Base-by-base conservation (phyloP, 2,888 invertebrate species). In the Boloria selene region DNA sequence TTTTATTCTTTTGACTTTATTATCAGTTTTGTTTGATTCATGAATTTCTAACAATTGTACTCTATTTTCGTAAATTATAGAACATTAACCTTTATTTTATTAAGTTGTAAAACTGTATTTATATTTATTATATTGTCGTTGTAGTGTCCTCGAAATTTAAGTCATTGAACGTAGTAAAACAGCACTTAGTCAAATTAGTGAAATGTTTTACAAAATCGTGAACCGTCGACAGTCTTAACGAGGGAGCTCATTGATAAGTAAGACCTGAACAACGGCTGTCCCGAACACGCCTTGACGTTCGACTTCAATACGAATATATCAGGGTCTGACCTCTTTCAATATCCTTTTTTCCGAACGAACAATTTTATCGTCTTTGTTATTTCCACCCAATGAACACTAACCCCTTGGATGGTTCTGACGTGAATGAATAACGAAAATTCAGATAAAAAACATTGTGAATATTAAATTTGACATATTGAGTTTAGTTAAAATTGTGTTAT, bases 301-400 rank as follows among this genome's bases (percentile, higher is more conserved):
- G 83, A 84, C 81, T 85, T 81, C 81, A 84, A 83, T 84, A 82
- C 79, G 85, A 86, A 88, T 87, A 86, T 85, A 87, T 89, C 84
- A 87, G 85, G 81, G 84, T 85, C 81, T 88, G 89, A 88, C 89
- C 90, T 87, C 86, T 86, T 90, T 88, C 88, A 88, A 90, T 89
- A 89, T 88, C 89, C 88, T 86, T 90, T 90, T 64, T 90, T 90
- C 89, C 90, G 79, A 88, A 81, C 83, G 88, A 90, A 88, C 85
- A 87, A 82, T 90, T 90, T 90, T 90, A 90, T 90, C 88, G 87
- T 85, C 87, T 90, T 87, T 88, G 89, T 88, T 89, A 90, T 87
- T 90, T 90, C 88, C 88, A 88, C 86, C 84, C 88, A 83, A 86
- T 90, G 88, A 89, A 85, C 87, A 83, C 84, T 85, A 85, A 88